Base-by-base conservation (phyloP, 2,797 vertebrate genomes). In the Ceyx erithaca region DNA sequence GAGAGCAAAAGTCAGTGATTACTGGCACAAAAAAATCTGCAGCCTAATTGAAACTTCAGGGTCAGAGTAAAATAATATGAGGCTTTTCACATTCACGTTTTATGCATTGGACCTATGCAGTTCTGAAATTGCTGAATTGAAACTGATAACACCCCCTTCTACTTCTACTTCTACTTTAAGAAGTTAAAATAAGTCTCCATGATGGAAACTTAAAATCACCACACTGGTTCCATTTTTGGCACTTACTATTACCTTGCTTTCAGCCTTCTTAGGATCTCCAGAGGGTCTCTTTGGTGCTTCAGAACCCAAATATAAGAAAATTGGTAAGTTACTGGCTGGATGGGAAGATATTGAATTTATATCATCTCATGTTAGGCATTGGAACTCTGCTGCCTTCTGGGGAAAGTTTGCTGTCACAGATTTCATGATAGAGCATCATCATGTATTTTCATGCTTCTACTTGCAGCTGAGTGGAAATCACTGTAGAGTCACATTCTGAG, bases 261-360 rank as follows among this genome's bases (percentile, higher is more conserved):
- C 30, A 92, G 81, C 77, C 30, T 90, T 84, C 33, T 63, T 89
- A 68, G 54, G 78, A 31, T 86, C 85, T 58, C 10, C 80, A 89
- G 95, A 95, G 26, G 71, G 35, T 71, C 90, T n/a, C 40, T 73
- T 57, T 31, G 93, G 83, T 40, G 59, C 40, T 91, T 89, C 94
- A n/a, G 95, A 96, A 75, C 78, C 92, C 72, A 97, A 97, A 90
- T 89, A 89, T 62, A 95, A 62, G 80, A 96, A 91, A 94, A 84
- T 46, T 12, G 91, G 96, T 97, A 79, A 95, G 96, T 89, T 70
- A 69, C 3, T 69, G 40, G n/a, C n/a, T 89, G 49, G 66, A 66
- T 11, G 69, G 43, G 33, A 73, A 25, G 61, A 71, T 4, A 7
- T 68, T 82, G 49, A 90, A 46, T 9, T 9, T n/a, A 2, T 6